These are phyloP conservation scores for Okamejei kenojei DNA, from an alignment of 2,797 vertebrate species.

Conservation along the genomic window DNA sequence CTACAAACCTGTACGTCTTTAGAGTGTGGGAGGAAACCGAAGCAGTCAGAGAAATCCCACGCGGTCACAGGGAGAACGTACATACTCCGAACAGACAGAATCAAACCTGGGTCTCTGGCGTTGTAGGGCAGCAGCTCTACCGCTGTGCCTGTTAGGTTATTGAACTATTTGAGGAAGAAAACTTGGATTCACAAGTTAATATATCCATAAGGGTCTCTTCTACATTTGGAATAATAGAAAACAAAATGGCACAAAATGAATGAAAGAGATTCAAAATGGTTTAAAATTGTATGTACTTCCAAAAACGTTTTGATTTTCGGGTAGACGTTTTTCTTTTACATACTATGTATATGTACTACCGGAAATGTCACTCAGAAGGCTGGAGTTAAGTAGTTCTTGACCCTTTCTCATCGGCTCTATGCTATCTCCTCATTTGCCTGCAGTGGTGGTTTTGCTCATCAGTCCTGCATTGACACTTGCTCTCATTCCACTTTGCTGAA, in stretches of 20 bases:
- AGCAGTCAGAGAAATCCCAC: too few relatives aligned
- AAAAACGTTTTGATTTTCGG: not conserved
- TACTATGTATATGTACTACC: not conserved
- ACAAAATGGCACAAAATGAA: not conserved
- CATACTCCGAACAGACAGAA: too few relatives aligned
- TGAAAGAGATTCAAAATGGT: not conserved
- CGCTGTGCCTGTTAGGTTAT: not conserved
- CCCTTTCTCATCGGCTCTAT: slow-evolving; percentile 55
- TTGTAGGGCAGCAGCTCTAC: too few relatives aligned
- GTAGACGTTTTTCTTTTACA: not conserved
- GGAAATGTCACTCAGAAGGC: slow-evolving; percentile 14
- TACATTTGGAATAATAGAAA: not conserved
- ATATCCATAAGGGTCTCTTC: not conserved
- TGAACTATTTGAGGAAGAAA: not conserved
- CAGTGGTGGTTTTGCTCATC: slow-evolving; percentile 51
- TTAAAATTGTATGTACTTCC: not conserved
- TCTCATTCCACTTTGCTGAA: slow-evolving; percentile 56
- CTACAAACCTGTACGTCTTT: too few relatives aligned
- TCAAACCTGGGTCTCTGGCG: too few relatives aligned
- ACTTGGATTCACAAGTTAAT: not conserved
- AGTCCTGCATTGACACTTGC: slow-evolving; percentile 59
- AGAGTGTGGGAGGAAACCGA: too few relatives aligned
- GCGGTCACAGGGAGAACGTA: too few relatives aligned
- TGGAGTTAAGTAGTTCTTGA: slow-evolving; percentile 46
- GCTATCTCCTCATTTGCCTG: slow-evolving; percentile 55